phyloP scores from a whole-genome alignment of 1,140 invertebrate genomes.

The Trachymyrmex septentrionalis region DNA sequence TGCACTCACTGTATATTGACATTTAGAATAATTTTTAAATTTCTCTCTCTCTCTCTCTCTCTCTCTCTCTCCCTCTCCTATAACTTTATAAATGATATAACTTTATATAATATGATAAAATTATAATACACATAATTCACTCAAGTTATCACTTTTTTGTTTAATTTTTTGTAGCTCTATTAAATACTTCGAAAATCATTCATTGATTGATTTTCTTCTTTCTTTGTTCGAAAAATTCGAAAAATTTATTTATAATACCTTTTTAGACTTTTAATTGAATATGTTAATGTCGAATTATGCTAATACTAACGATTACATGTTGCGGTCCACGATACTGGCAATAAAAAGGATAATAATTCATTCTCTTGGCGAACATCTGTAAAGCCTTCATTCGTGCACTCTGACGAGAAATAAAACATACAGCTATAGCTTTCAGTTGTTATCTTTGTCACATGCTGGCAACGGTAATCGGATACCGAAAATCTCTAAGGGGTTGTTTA shows the following conservation, averaged over 20 bases:
- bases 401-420: conserved; percentile 36
- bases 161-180: background rate
- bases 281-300: too few relatives aligned
- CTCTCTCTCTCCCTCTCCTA: too few relatives aligned
- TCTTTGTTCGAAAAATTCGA: background rate
- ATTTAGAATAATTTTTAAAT: background rate
- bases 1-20: too few relatives aligned
- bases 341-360: conserved; percentile 39
- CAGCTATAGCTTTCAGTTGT: conserved; percentile 41
- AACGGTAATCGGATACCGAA: conserved; percentile 70
- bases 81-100: background rate
- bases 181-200: background rate
- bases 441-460: conserved; percentile 14
- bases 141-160: background rate
- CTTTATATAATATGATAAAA: background rate
- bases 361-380: conserved; percentile 5
- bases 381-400: conserved; percentile 15
- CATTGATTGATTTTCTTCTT: background rate
- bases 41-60: too few relatives aligned
- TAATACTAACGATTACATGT: background rate
- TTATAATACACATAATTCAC: background rate
- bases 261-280: background rate
- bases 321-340: background rate
- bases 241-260: background rate
- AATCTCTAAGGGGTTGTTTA: conserved; percentile 38